These are phyloP conservation scores for Sciaenops ocellatus DNA, from an alignment of 2,797 vertebrate species.

Conservation along the genomic window DNA sequence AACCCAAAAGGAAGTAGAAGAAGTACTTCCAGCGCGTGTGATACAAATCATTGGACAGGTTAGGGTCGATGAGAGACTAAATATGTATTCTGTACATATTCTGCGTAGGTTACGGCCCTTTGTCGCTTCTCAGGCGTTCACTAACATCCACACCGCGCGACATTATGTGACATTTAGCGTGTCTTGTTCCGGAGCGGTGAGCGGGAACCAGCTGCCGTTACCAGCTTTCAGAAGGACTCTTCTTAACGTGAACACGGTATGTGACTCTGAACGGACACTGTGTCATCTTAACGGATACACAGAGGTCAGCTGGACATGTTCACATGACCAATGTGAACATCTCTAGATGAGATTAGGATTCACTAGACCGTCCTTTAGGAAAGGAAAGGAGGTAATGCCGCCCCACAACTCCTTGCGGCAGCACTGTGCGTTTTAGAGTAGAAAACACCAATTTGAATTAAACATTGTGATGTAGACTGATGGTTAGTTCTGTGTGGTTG, in stretches of 20 bases:
- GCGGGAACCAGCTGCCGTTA: background rate
- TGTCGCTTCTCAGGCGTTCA: background rate
- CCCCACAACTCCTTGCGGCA: too few species aligned
- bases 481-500: too few species aligned
- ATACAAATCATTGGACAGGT: too few species aligned
- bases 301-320: background rate
- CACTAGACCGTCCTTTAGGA: too few species aligned
- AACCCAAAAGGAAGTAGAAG: background rate
- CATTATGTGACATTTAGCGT: accelerated
- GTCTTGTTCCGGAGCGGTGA: background rate
- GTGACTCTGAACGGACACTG: too few species aligned
- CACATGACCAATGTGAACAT: background rate
- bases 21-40: background rate
- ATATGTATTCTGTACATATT: background rate
- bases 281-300: background rate
- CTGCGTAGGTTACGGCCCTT: background rate
- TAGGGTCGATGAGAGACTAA: too few species aligned
- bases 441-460: too few species aligned
- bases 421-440: too few species aligned
- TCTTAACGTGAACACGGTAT: slow-evolving; percentile 23
- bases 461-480: too few species aligned
- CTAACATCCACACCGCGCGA: background rate
- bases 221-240: background rate
- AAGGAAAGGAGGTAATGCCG: too few species aligned
- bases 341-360: background rate